phyloP scores from a whole-genome alignment of 2,888 invertebrate genomes.

The Arenicola marina region DNA sequence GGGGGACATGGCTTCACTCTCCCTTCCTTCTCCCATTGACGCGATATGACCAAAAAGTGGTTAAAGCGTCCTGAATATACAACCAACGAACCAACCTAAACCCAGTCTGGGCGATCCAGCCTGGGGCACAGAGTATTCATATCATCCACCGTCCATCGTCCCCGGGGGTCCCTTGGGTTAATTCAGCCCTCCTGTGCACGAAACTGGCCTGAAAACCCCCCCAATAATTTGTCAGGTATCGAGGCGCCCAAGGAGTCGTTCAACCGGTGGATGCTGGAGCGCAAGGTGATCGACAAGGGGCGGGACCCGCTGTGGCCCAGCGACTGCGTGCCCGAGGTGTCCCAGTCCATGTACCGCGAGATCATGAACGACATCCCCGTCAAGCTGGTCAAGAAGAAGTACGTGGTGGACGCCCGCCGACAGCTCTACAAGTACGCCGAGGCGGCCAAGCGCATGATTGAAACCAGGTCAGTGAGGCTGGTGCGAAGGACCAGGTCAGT shows the following conservation, averaged over 20 bases:
- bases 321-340: conserved; percentile 89
- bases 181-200: no score
- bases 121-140: no score
- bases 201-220: no score
- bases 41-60: no score
- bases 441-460: conserved; percentile 95
- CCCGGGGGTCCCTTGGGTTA: no score
- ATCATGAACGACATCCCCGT: conserved; percentile 98
- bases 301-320: conserved; percentile 90
- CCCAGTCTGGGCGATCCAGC: no score
- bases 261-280: conserved; percentile 92
- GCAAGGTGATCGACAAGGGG: conserved; percentile 88
- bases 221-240: conserved; percentile 66
- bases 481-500: no score
- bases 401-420: conserved; percentile 92
- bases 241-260: conserved; percentile 96
- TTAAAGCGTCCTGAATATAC: no score
- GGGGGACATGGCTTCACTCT: no score
- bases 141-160: no score
- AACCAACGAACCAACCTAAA: no score
- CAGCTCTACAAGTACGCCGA: conserved; percentile 92
- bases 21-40: no score
- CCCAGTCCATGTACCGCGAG: conserved; percentile 92
- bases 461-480: conserved; percentile 73
- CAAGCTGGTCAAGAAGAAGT: conserved; percentile 92